A percentile compares a stretch with the other conserved stretches of the same genome.
Evolutionary conservation across 2,888 invertebrate genomes (phyloP).

Genomic region (Psylliodes chrysocephalus): DNA sequence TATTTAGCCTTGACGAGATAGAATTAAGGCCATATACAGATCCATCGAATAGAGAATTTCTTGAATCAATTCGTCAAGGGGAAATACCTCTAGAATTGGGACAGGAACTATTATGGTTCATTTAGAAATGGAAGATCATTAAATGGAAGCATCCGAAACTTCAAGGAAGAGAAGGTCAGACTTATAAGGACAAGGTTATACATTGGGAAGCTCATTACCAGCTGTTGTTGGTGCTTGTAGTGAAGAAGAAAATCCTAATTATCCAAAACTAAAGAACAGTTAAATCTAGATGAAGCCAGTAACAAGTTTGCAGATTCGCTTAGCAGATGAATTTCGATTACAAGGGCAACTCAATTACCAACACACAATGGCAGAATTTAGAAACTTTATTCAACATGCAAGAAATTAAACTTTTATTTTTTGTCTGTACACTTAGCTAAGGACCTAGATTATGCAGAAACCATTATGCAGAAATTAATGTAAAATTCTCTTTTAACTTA

Average conservation of each 20-base stretch:
- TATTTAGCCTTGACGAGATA: slow-evolving; percentile 93
- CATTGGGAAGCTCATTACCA: slow-evolving; percentile 83
- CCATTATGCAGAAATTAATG: too few relatives aligned
- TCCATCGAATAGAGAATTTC: slow-evolving; percentile 86
- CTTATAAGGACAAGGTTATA: slow-evolving; percentile 89
- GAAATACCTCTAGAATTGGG: slow-evolving; percentile 85
- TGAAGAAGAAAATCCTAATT: slow-evolving; percentile 68
- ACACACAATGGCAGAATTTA: slow-evolving; percentile 77
- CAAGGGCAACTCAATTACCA: slow-evolving; percentile 89
- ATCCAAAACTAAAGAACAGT: slow-evolving; percentile 73
- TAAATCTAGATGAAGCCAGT: slow-evolving; percentile 77
- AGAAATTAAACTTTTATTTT: slow-evolving; percentile 80
- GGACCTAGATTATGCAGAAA: slow-evolving; percentile 78
- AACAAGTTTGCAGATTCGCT: slow-evolving; percentile 83
- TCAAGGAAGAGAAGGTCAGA: slow-evolving; percentile 56
- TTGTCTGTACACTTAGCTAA: slow-evolving; percentile 91
- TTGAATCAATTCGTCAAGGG: slow-evolving; percentile 86
- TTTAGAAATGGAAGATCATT: slow-evolving; percentile 91
- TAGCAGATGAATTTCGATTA: slow-evolving; percentile 89
- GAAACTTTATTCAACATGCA: slow-evolving; percentile 69
- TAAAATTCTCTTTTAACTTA: too few relatives aligned
- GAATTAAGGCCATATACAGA: slow-evolving; percentile 84
- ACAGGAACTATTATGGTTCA: slow-evolving; percentile 73
- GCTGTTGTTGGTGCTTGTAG: slow-evolving; percentile 70
- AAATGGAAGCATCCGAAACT: slow-evolving; percentile 79